Percentiles rank a stretch among this genome's conserved stretches.
Evolutionary conservation across 2,113 vertebrate species (phyloP).

Genomic region (cattle (Bos taurus)): ARS-UCD2.0 NC_037343.1:10453501-10454000

Average conservation of each 20-base stretch:
- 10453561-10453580: neutral
- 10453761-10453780: neutral
- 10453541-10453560: neutral
- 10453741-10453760: neutral
- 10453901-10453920: no score
- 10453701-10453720: neutral
- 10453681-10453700: neutral
- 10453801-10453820: conserved; percentile 96
- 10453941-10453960: no score
- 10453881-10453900: conserved; percentile 10
- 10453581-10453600: neutral
- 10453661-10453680: neutral
- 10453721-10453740: neutral
- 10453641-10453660: neutral
- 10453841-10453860: conserved; percentile 82
- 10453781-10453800: neutral
- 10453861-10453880: conserved; percentile 72
- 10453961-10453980: no score
- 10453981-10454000: no score
- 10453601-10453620: neutral
- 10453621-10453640: neutral
- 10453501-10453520: neutral
- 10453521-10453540: neutral
- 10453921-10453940: no score
- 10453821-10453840: conserved; percentile 88